Percentiles rank a stretch among this genome's conserved stretches.
Conservation (phyloP, 2,113 vertebrate genomes). For the Paralichthys olivaceus region DNA sequence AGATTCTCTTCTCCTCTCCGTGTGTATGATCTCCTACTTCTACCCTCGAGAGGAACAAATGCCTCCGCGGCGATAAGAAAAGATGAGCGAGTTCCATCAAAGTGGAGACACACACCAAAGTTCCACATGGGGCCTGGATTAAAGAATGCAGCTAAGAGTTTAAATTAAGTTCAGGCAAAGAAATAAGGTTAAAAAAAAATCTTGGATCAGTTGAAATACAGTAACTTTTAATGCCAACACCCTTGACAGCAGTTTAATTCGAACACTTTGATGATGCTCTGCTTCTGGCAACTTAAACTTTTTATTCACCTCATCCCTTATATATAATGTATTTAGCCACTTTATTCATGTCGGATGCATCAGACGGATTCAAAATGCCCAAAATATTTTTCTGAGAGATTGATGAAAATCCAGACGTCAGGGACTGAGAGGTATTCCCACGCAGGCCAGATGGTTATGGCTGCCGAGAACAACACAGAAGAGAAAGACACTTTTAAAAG, state of each 20-base stretch:
- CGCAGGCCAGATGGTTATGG: too few relatives aligned
- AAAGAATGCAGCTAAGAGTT: constrained; percentile 12
- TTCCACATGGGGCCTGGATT: constrained; percentile 24
- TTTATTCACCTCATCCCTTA: too few relatives aligned
- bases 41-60: constrained; percentile 37
- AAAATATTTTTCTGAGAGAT: too few relatives aligned
- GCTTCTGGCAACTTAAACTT: too few relatives aligned
- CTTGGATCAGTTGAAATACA: neutral
- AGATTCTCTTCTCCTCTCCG: constrained; percentile 4
- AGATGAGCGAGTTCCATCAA: constrained; percentile 45
- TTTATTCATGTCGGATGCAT: too few relatives aligned
- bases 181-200: neutral
- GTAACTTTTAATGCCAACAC: neutral
- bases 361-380: too few relatives aligned
- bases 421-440: too few relatives aligned
- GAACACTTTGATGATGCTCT: neutral
- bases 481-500: too few relatives aligned
- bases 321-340: too few relatives aligned
- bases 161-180: neutral
- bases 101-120: constrained; percentile 14
- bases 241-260: neutral
- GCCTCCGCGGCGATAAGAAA: constrained; percentile 34
- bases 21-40: constrained; percentile 33
- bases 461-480: too few relatives aligned
- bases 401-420: too few relatives aligned